Evolutionary conservation across 2,888 invertebrate genomes (phyloP).

Genomic region (Microctonus aethiopoides): DNA sequence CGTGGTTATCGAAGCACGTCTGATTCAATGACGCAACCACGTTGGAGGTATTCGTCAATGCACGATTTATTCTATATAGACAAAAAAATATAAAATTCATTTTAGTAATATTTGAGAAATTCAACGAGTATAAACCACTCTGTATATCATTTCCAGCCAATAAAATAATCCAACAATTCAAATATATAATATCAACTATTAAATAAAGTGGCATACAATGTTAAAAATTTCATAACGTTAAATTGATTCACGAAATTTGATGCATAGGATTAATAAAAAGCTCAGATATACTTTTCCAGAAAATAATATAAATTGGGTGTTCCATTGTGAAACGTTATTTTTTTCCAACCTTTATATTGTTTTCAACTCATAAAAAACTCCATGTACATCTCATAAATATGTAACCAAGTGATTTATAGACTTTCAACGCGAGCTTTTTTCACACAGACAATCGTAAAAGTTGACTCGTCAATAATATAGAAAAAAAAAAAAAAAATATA

Average conservation of each 20-base stretch:
- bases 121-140: too few species aligned
- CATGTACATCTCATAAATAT: slow-evolving; percentile 9
- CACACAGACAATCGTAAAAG: slow-evolving; percentile 13
- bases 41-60: not conserved
- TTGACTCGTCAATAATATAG: slow-evolving; percentile 10
- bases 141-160: too few species aligned
- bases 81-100: slow-evolving; percentile 3
- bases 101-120: too few species aligned
- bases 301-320: not conserved
- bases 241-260: not conserved
- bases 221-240: too few species aligned
- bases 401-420: not conserved
- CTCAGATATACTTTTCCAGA: not conserved
- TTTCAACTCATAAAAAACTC: slow-evolving; percentile 14
- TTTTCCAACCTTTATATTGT: not conserved
- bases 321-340: not conserved
- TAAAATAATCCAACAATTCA: too few species aligned
- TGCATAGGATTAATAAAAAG: not conserved
- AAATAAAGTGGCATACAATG: too few species aligned
- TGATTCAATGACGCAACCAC: slow-evolving; percentile 27
- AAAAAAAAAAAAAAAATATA: not conserved
- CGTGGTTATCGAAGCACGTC: slow-evolving; percentile 21
- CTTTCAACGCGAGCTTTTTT: not conserved
- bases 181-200: too few species aligned
- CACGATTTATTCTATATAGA: not conserved